Conservation (phyloP, 2,113 vertebrate species). For the Scytalopus superciliaris region DNA sequence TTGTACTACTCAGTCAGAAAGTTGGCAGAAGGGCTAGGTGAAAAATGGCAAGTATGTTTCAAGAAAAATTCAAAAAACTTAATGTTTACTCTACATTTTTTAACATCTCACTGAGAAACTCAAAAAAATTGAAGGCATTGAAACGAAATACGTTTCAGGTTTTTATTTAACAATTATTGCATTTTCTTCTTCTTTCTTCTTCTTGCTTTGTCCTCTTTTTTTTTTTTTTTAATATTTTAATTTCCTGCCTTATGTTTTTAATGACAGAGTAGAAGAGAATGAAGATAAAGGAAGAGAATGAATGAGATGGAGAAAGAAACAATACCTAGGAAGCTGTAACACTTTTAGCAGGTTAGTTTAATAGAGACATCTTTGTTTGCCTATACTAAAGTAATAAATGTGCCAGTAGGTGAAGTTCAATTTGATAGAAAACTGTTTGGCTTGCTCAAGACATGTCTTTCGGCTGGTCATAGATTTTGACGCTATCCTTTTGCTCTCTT, state of each 20-base stretch:
- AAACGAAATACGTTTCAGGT: background rate
- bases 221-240: background rate
- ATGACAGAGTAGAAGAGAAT: background rate
- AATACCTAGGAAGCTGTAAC: background rate
- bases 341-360: background rate
- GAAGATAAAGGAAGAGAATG: background rate
- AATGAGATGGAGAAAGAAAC: background rate
- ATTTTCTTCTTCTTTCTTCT: background rate
- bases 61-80: conserved; percentile 38
- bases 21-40: conserved; percentile 21
- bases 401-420: background rate
- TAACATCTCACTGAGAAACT: background rate
- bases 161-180: background rate
- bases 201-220: background rate
- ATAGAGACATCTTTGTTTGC: background rate
- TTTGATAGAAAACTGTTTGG: background rate
- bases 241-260: background rate
- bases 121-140: background rate
- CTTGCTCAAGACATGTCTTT: background rate
- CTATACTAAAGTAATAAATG: background rate
- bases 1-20: conserved; percentile 54
- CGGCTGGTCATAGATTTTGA: background rate
- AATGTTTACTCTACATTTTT: conserved; percentile 28
- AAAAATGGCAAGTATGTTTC: conserved; percentile 62
- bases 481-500: background rate